A percentile compares a stretch with the other conserved stretches of the same genome.
phyloP scores from a whole-genome alignment of 2,888 invertebrate species.

The Lasioglossum vierecki region DNA sequence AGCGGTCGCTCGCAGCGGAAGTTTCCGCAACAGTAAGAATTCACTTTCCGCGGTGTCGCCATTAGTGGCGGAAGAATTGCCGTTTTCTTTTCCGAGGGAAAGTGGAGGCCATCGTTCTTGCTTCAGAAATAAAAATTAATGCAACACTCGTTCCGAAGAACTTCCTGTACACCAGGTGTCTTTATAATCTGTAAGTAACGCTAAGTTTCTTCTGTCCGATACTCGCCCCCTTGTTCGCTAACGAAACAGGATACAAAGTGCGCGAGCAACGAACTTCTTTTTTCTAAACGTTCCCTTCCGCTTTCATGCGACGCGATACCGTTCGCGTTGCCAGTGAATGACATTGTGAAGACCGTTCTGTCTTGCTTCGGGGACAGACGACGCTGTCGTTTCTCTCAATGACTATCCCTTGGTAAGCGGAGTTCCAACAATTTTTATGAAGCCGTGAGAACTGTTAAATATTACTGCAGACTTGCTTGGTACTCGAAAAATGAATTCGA shows the following conservation, averaged over 20 bases:
- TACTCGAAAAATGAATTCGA: too few species aligned
- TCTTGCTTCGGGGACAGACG: not conserved
- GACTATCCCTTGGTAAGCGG: not conserved
- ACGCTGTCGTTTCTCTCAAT: not conserved
- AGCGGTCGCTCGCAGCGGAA: not conserved
- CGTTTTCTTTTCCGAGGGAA: slow-evolving; percentile 9
- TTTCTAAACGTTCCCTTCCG: slow-evolving; percentile 11
- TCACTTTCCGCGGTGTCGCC: not conserved
- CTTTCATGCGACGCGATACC: slow-evolving; percentile 13
- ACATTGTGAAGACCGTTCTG: not conserved
- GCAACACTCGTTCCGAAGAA: slow-evolving; percentile 12
- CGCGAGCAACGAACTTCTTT: not conserved
- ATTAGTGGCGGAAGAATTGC: not conserved
- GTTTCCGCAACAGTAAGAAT: slow-evolving; percentile 1
- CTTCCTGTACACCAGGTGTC: slow-evolving; percentile 22
- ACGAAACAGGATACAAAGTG: slow-evolving; percentile 7
- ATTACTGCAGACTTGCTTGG: not conserved
- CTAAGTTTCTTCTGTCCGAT: slow-evolving; percentile 11
- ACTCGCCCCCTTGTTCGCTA: not conserved
- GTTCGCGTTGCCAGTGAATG: not conserved
- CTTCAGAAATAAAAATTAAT: slow-evolving; percentile 23
- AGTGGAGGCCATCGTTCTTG: slow-evolving; percentile 7
- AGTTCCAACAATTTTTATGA: not conserved
- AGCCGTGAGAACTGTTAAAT: not conserved
- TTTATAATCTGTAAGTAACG: slow-evolving; percentile 39